Evolutionary conservation across 2,113 vertebrate genomes (phyloP), one percentile per base, ranked within the genome.

Genomic region (Lutjanus erythropterus): DNA sequence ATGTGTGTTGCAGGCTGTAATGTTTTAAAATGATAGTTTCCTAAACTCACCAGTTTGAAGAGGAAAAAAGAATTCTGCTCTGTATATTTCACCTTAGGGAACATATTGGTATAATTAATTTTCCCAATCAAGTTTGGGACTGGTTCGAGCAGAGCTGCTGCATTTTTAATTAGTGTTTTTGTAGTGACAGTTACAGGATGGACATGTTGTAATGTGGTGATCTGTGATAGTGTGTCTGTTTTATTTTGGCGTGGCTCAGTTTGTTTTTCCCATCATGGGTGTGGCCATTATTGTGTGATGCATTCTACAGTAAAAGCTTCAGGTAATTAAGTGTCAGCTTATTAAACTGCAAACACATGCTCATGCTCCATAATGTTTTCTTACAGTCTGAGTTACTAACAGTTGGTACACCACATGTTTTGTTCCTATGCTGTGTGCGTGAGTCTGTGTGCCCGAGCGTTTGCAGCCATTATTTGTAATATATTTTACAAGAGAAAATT

Each of bases 211-310:
- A 14, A 9, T 10, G 11, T 16, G 49, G 41, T 60, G 39, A 73
- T 41, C n/a, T 61, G 11, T 56, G 35, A 21, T 31, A 7, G 9
- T 27, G 27, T 72, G 27, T 44, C 35, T 69, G 56, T 77, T 69
- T 66, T 58, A 59, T 75, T 70, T 81, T 61, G 67, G 50, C 15
- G 21, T 46, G 56, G 14, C 73, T 62, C 33, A 2, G 21, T 83
- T 81, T 73, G 71, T 52, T 88, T 88, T 65, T 47, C 68, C 41
- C 56, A 19, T 53, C 33, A 10, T 44, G 64, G 55, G 35, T 75
- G 68, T 56, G 33, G 16, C 8, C 41, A 15, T 58, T 4, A 49
- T 52, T 68, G 42, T 77, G 39, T 39, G 50, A 44, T 15, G 21
- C 62, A 3, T 35, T 68, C 11, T 35, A 21, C 25, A 47, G 18